Base-by-base conservation (phyloP, 2,888 invertebrate species). In the Exephanes ischioxanthus region DNA sequence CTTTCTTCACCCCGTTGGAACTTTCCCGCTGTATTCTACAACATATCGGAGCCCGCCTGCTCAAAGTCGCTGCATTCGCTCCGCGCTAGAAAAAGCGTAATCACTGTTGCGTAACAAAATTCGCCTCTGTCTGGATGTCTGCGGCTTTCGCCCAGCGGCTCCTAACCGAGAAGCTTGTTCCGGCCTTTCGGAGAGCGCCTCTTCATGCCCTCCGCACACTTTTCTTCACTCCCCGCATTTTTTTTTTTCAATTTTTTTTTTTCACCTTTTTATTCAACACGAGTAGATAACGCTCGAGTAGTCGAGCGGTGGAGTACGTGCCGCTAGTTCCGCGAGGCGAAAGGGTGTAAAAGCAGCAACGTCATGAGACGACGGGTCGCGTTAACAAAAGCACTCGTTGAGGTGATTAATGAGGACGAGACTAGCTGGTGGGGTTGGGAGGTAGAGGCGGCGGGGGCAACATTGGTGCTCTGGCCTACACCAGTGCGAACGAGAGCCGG, bases 361-460 rank as follows among this genome's bases (percentile, higher is more conserved):
- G 84, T 87, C 86, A 87, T 73, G 76, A 77, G 61, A 84, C 72
- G 79, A 81, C 75, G 75, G 81, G 48, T 85, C 88, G 89, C 90
- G 89, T 92, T 92, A 91, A 93, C 92, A 91, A 93, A 93, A 92
- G 92, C 92, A 91, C 91, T 93, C 92, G 91, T 93, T 92, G 92
- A 91, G 91, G 91, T 92, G 93, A 93, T 93, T 93, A 93, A 93
- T 91, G 92, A 89, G 72, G 73, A 88, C 86, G 89, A 89, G 88
- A 88, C 89, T 87, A 11, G 75, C 26, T 63, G 67, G 37, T 53
- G 14, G 51, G 41, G 48, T 45, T 30, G 63, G 9, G n/a, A n/a
- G 26, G 30, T 1, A 6, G 41, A 2, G 3, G n/a, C 0, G n/a
- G 67, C 22, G n/a, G n/a, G n/a, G 14, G 63, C 45, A 66, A 67